Evolutionary conservation across 2,797 vertebrate species (phyloP), one percentile per base, ranked within the genome.

Genomic region (Pelochelys cantorii): DNA sequence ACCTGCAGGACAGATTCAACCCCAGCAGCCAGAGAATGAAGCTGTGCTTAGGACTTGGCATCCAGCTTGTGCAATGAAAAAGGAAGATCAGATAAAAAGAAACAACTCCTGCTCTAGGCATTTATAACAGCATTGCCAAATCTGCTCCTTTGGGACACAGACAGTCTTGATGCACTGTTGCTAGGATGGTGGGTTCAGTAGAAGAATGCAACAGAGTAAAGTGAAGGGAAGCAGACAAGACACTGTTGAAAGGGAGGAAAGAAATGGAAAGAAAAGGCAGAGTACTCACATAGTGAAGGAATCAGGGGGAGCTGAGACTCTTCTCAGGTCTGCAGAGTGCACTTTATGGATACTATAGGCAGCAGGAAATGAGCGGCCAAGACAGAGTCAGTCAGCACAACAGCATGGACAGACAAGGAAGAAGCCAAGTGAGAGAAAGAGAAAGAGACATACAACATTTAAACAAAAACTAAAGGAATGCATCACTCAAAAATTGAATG

Each of bases 261-360:
- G 84, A 71, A 88, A 95, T 88, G 62, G 74, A 83, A 94, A 77
- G 80, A 95, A 97, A 96, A 91, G 84, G 83, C 83, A 54, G 84
- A 78, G 98, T 99, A 99, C 99, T 99, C 99, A 99, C 99, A 99
- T 98, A 97, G 98, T 98, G 98, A 99, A 99, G 98, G 99, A 99
- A 98, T 99, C 99, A 1, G 99, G 99, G 98, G 99, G 99, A 98
- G 99, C 99, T 90, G 99, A 99, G 97, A 99, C 99, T 98, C 99
- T 99, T 97, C 99, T 98, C 98, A 99, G 98, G 98, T 99, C 99
- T 97, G 98, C 99, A 98, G 99, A 98, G 98, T 98, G 99, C 98
- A 99, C 99, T 99, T 99, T 99, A 98, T 99, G 99, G 98, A 99
- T 98, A 98, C 99, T 99, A 99, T 84, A 97, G 97, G 97, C 97